These are phyloP conservation scores for Cynaeus angustus DNA, from an alignment of 2,888 invertebrate species.

Conservation along the genomic window DNA sequence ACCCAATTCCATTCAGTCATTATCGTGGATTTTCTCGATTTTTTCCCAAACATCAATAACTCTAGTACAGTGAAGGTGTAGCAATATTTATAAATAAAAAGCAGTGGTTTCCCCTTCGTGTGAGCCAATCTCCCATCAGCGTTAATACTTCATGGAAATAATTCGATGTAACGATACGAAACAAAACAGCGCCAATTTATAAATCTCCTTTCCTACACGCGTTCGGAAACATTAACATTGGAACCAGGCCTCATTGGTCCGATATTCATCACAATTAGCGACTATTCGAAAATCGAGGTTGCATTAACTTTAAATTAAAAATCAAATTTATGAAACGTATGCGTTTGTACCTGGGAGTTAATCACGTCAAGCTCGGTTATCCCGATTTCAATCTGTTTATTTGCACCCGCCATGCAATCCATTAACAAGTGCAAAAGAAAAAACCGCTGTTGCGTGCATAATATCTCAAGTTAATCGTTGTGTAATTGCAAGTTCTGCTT, in stretches of 20 bases:
- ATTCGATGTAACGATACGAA: slow-evolving; percentile 13
- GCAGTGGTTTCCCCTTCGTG: slow-evolving; percentile 13
- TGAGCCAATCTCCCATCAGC: slow-evolving; percentile 12
- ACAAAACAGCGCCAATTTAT: slow-evolving; percentile 7
- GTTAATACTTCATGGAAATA: slow-evolving; percentile 23
- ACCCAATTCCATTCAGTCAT: slow-evolving; percentile 35
- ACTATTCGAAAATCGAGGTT: background rate
- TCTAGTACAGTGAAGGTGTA: slow-evolving; percentile 9
- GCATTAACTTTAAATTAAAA: slow-evolving; percentile 14
- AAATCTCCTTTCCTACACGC: background rate
- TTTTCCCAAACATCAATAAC: slow-evolving; percentile 1
- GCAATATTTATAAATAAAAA: slow-evolving; percentile 21
- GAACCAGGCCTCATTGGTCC: slow-evolving; percentile 1
- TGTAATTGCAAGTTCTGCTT: slow-evolving; percentile 20
- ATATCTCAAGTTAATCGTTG: background rate
- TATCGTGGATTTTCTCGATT: slow-evolving; percentile 30
- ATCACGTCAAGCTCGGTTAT: slow-evolving; percentile 13
- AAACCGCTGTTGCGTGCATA: slow-evolving; percentile 25
- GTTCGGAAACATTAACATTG: background rate
- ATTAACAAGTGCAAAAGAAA: slow-evolving; percentile 7
- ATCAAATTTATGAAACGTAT: slow-evolving; percentile 13
- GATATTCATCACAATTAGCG: background rate
- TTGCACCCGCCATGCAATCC: slow-evolving; percentile 23
- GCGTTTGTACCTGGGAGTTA: slow-evolving; percentile 11
- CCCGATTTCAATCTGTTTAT: slow-evolving; percentile 23